These are phyloP conservation scores for Chaenogobius annularis DNA, from an alignment of 2,113 vertebrate species.

Conservation along the genomic window DNA sequence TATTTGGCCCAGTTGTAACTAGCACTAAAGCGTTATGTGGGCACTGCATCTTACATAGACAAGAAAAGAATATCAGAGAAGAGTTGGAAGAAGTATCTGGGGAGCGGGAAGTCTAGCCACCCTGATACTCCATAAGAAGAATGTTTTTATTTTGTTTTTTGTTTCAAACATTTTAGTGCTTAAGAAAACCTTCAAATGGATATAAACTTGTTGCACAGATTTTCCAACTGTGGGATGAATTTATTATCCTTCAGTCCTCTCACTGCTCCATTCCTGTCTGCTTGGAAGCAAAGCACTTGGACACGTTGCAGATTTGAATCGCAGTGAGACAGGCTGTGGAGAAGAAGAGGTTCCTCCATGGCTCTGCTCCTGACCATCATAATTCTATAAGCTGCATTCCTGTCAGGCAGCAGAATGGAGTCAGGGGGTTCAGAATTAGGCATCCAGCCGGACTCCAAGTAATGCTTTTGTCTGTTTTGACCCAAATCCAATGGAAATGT, in stretches of 20 bases:
- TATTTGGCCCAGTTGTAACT: too few relatives aligned
- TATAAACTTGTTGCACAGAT: background rate
- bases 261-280: constrained; percentile 29
- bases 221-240: constrained; percentile 8
- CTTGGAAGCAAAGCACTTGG: constrained; percentile 64
- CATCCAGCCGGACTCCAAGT: constrained; percentile 50
- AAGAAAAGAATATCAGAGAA: too few relatives aligned
- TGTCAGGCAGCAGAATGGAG: constrained; percentile 18
- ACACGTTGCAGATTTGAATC: constrained; percentile 68
- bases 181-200: background rate
- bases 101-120: too few relatives aligned
- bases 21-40: too few relatives aligned
- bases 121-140: too few relatives aligned
- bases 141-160: too few relatives aligned
- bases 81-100: too few relatives aligned
- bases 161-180: background rate
- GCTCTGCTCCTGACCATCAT: constrained; percentile 59
- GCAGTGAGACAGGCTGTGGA: constrained; percentile 50
- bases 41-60: too few relatives aligned
- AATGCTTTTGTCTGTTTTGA: constrained; percentile 70
- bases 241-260: background rate
- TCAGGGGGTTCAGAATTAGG: constrained; percentile 31
- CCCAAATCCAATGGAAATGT: constrained; percentile 64
- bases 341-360: constrained; percentile 62
- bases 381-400: constrained; percentile 66